Conservation (phyloP, 2,888 invertebrate species). For the Abrostola tripartita region DNA sequence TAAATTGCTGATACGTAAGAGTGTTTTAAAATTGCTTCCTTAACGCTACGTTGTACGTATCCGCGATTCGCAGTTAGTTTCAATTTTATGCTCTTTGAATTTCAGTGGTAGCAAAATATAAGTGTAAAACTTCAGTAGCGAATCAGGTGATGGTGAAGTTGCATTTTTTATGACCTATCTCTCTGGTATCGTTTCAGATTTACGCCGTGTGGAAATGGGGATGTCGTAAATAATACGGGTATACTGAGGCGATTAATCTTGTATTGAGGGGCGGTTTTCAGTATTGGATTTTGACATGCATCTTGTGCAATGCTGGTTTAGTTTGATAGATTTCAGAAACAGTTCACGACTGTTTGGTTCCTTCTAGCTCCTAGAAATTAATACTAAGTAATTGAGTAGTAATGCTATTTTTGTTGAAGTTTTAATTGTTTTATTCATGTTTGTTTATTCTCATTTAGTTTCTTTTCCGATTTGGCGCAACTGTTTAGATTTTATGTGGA, state of each 20-base stretch:
- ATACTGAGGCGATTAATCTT: constrained; percentile 2
- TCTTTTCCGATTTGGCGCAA: no score
- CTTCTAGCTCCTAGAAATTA: no score
- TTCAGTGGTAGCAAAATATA: constrained; percentile 39
- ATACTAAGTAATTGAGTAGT: no score
- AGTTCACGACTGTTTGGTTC: no score
- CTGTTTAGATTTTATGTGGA: no score
- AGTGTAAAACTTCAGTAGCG: constrained; percentile 13
- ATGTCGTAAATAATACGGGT: constrained; percentile 16
- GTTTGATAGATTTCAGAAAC: no score
- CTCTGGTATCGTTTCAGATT: constrained; percentile 12
- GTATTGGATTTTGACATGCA: constrained; percentile 1
- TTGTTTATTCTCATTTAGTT: no score
- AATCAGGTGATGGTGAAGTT: constrained; percentile 11
- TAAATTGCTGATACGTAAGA: constrained; percentile 54
- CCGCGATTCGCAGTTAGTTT: constrained; percentile 41
- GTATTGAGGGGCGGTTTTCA: background rate
- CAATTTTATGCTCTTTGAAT: constrained; percentile 43
- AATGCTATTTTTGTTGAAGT: no score
- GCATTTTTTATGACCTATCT: constrained; percentile 8
- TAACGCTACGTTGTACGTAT: constrained; percentile 23
- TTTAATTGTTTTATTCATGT: no score
- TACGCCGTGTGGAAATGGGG: constrained; percentile 24
- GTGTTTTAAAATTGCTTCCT: constrained; percentile 57
- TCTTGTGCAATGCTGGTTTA: background rate